phyloP scores from a whole-genome alignment of 1,140 invertebrate species.

The Rhagoletis zephyria region DNA sequence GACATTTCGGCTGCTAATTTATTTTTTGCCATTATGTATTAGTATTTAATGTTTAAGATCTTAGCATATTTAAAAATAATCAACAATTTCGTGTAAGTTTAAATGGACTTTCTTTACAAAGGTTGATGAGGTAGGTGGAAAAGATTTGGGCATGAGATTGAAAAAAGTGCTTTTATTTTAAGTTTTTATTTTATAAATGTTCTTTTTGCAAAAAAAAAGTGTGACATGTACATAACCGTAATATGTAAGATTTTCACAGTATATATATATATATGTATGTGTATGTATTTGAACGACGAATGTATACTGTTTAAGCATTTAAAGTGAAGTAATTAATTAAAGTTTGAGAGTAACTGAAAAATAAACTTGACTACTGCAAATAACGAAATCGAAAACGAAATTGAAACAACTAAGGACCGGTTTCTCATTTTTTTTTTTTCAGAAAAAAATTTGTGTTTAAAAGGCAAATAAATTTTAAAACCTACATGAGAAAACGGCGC shows the following conservation, averaged over 20 bases:
- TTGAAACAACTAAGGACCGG: too few relatives aligned
- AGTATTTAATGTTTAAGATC: conserved; percentile 7
- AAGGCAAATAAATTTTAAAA: neutral
- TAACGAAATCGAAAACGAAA: too few relatives aligned
- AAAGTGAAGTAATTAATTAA: neutral
- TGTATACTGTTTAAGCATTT: neutral
- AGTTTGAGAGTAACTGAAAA: neutral
- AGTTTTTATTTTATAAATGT: too few relatives aligned
- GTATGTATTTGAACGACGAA: neutral
- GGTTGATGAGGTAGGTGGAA: too few relatives aligned
- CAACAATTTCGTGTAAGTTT: neutral
- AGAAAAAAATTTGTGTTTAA: too few relatives aligned
- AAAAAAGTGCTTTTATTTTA: neutral
- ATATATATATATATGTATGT: conserved; percentile 44
- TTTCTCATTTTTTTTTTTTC: too few relatives aligned
- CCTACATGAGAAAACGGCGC: neutral
- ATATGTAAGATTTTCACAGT: conserved; percentile 11
- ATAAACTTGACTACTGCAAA: neutral
- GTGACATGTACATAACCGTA: conserved; percentile 38
- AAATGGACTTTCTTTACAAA: neutral
- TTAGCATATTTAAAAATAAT: neutral
- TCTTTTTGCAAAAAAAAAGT: neutral
- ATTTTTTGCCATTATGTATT: conserved; percentile 9
- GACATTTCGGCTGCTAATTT: conserved; percentile 12
- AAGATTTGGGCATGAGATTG: neutral